Evolutionary conservation across 1,140 invertebrate species (phyloP).

Genomic region (Anastrepha ludens): DNA sequence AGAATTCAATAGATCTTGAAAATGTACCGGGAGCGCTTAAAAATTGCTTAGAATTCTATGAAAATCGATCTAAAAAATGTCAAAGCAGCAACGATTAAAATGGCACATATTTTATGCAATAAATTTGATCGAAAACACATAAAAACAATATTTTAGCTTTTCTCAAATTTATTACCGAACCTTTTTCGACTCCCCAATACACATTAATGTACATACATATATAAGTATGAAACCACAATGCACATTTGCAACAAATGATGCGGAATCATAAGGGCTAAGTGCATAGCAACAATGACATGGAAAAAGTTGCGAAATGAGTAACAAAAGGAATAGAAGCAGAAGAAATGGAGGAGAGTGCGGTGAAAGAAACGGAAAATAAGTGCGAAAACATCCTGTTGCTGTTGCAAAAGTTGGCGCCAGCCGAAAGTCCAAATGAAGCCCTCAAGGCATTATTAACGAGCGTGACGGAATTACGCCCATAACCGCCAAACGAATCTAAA

Average conservation of each 20-base stretch:
- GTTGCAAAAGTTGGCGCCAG: conserved; percentile 45
- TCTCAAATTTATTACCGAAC: too few relatives aligned
- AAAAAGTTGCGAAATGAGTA: neutral
- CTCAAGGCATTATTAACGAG: conserved; percentile 71
- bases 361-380: conserved; percentile 53
- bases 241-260: conserved; percentile 48
- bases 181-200: neutral
- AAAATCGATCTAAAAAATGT: too few relatives aligned
- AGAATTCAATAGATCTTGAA: too few relatives aligned
- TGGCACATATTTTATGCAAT: too few relatives aligned
- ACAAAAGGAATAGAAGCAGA: neutral
- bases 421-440: conserved; percentile 55
- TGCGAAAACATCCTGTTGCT: conserved; percentile 56
- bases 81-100: too few relatives aligned
- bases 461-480: conserved; percentile 60
- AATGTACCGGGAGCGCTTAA: too few relatives aligned
- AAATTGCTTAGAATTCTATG: too few relatives aligned
- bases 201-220: neutral
- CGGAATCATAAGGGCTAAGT: conserved; percentile 40
- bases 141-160: too few relatives aligned
- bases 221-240: conserved; percentile 47
- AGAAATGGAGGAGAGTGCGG: neutral
- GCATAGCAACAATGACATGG: neutral
- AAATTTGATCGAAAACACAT: too few relatives aligned
- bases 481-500: neutral